Evolutionary conservation across 2,797 vertebrate species (phyloP).

Genomic region (Thunnus albacares): DNA sequence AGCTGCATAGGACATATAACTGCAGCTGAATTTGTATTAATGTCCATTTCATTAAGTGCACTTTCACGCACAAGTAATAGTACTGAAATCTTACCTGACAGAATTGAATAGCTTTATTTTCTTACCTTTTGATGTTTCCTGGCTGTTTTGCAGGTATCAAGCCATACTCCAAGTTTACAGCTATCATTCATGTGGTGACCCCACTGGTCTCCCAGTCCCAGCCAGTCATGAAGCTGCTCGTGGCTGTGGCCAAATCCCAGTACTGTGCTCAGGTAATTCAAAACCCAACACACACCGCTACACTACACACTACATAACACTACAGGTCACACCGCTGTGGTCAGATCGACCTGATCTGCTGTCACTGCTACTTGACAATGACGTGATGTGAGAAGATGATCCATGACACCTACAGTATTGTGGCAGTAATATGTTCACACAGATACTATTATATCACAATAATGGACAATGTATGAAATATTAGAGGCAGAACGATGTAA

Average conservation of each 20-base stretch:
- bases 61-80: not conserved
- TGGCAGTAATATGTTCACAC: too few relatives aligned
- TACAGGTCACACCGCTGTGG: not conserved
- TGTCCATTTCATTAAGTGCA: not conserved
- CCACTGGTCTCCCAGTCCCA: constrained; percentile 98
- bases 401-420: not conserved
- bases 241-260: constrained; percentile 96
- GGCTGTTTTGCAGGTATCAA: constrained; percentile 89
- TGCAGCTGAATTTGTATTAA: not conserved
- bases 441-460: not conserved
- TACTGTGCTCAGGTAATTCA: constrained; percentile 96
- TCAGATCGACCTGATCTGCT: not conserved
- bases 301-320: too few relatives aligned
- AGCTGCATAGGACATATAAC: not conserved
- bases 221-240: constrained; percentile 97
- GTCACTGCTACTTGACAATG: not conserved
- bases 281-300: not conserved
- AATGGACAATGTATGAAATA: not conserved
- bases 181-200: constrained; percentile 96
- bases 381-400: not conserved
- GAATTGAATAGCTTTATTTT: not conserved
- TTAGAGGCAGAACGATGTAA: constrained; percentile 1
- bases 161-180: constrained; percentile 94
- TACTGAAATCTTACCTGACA: not conserved
- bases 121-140: not conserved